Conservation (phyloP, 1,140 invertebrate genomes). For the Drosophila dunni region DNA sequence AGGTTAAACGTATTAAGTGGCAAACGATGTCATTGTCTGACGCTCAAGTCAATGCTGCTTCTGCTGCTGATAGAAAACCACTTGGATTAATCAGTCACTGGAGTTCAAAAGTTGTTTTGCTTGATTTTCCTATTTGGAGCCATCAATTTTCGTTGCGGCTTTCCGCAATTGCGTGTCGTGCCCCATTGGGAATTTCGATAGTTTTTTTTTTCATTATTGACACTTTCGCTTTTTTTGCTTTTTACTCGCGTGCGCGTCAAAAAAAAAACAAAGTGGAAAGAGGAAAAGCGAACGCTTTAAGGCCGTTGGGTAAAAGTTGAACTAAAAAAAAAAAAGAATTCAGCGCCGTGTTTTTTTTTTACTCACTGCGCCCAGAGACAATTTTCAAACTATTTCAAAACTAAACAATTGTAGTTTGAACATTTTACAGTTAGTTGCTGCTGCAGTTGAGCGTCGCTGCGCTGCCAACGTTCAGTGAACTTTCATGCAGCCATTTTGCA, state of each 20-base stretch:
- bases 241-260: conserved; percentile 44
- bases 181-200: conserved; percentile 22
- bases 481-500: conserved; percentile 38
- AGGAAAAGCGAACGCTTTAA: conserved; percentile 44
- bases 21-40: conserved; percentile 75
- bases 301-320: conserved; percentile 71
- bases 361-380: conserved; percentile 26
- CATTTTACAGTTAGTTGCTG: conserved; percentile 19
- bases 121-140: conserved; percentile 32
- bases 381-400: conserved; percentile 48
- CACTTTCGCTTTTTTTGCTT: conserved; percentile 65
- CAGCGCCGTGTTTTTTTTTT: conserved; percentile 37
- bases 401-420: conserved; percentile 16
- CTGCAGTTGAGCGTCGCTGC: conserved; percentile 20
- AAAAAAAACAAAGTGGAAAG: conserved; percentile 17
- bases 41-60: conserved; percentile 3
- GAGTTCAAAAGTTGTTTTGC: conserved; percentile 11
- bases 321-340: conserved; percentile 53
- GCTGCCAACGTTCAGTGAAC: conserved; percentile 47
- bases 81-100: conserved; percentile 49
- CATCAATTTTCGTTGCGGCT: conserved; percentile 61
- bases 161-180: conserved; percentile 32
- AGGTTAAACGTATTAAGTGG: conserved; percentile 75
- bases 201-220: conserved; percentile 46
- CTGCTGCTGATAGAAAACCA: neutral